Percentiles rank a stretch among this genome's conserved stretches.
Evolutionary conservation across 2,113 vertebrate species (phyloP).

Genomic region (Conger conger): DNA sequence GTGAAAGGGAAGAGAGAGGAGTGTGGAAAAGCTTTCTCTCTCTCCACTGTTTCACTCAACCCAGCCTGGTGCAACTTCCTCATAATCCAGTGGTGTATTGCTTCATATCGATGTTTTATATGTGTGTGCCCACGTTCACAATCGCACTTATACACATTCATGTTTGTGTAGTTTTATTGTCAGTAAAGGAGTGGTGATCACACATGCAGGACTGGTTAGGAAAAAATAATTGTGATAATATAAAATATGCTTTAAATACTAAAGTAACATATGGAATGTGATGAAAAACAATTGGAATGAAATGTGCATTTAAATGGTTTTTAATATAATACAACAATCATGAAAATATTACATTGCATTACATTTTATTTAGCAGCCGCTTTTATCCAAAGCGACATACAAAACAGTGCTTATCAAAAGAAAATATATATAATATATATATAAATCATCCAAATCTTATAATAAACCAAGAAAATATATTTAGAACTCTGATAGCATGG

Average conservation of each 20-base stretch:
- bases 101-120: no score
- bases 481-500: conserved; percentile 22
- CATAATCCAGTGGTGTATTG: background rate
- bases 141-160: conserved; percentile 7
- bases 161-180: background rate
- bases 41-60: background rate
- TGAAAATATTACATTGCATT: no score
- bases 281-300: background rate
- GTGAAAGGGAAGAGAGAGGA: background rate
- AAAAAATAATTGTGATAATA: background rate
- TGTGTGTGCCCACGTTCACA: conserved; percentile 17
- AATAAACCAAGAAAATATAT: conserved; percentile 11
- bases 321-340: conserved; percentile 14
- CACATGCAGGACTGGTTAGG: background rate
- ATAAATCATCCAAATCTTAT: no score
- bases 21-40: background rate
- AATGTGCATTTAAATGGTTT: conserved; percentile 6
- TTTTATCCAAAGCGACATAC: no score
- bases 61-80: background rate
- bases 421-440: no score
- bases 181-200: no score
- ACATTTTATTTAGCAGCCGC: no score
- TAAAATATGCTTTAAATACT: no score
- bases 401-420: no score
- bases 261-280: no score